Evolutionary conservation across 2,888 invertebrate genomes (phyloP).

Genomic region (Danaus chrysippus): DNA sequence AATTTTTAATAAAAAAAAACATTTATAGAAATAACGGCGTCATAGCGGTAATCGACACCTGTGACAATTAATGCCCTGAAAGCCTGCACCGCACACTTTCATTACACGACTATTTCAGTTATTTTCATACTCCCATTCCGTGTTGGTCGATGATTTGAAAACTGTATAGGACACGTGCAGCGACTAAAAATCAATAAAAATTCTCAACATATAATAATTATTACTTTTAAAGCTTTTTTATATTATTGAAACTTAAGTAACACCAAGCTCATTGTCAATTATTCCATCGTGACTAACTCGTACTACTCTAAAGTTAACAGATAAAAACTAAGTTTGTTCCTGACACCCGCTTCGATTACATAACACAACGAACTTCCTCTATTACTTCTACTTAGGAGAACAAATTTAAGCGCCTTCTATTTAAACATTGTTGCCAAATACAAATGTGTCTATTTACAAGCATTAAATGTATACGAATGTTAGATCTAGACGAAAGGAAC

Average conservation of each 20-base stretch:
- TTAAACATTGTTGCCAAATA: slow-evolving; percentile 63
- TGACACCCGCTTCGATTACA: slow-evolving; percentile 57
- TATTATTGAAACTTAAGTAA: neutral
- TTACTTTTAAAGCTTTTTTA: neutral
- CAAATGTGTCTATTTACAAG: slow-evolving; percentile 60
- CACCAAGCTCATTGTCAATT: slow-evolving; percentile 50
- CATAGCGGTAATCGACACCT: slow-evolving; percentile 60
- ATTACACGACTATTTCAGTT: slow-evolving; percentile 41
- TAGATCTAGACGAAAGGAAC: slow-evolving; percentile 40
- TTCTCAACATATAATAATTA: neutral
- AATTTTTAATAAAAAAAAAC: slow-evolving; percentile 40
- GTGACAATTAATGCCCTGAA: slow-evolving; percentile 57
- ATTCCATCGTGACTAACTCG: slow-evolving; percentile 48
- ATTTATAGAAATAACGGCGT: slow-evolving; percentile 47
- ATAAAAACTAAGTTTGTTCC: slow-evolving; percentile 65
- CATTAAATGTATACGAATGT: slow-evolving; percentile 38
- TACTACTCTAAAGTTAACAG: slow-evolving; percentile 56
- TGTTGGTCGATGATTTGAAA: slow-evolving; percentile 25
- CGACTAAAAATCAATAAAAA: neutral
- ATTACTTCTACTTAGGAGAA: slow-evolving; percentile 63
- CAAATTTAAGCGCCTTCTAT: slow-evolving; percentile 62
- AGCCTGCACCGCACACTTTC: slow-evolving; percentile 43
- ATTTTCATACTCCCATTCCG: slow-evolving; percentile 27
- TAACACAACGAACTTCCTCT: slow-evolving; percentile 60
- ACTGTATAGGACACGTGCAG: slow-evolving; percentile 4